These are phyloP conservation scores for Hypomesus transpacificus DNA, from an alignment of 2,113 vertebrate species.

Conservation along the genomic window DNA sequence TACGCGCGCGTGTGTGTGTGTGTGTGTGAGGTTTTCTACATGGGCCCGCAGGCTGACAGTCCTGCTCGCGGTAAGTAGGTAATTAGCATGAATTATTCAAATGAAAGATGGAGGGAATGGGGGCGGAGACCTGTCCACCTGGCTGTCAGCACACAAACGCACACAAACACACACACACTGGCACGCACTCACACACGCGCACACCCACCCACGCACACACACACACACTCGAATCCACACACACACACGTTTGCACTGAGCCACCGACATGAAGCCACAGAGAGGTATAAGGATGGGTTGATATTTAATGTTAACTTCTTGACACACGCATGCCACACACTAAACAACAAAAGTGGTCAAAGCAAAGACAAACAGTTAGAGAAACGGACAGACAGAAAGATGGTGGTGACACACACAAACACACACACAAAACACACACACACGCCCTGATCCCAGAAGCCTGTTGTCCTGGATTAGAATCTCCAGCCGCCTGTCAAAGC, in stretches of 20 bases:
- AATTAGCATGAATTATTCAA: constrained; percentile 77
- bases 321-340: constrained; percentile 8
- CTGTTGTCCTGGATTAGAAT: constrained; percentile 34
- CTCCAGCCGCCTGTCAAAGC: constrained; percentile 39
- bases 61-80: constrained; percentile 64
- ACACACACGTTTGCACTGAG: constrained; percentile 3
- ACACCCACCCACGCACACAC: background rate
- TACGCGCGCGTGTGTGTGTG: constrained; percentile 10
- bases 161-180: background rate
- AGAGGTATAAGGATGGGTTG: background rate
- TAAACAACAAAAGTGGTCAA: background rate
- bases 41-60: constrained; percentile 60
- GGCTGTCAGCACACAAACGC: constrained; percentile 57
- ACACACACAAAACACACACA: constrained; percentile 1
- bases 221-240: constrained; percentile 14
- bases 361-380: no score
- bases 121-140: constrained; percentile 72
- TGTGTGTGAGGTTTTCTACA: constrained; percentile 19
- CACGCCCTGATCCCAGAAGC: constrained; percentile 10
- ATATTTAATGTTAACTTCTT: background rate
- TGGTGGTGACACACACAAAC: background rate
- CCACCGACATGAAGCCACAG: background rate
- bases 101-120: constrained; percentile 65
- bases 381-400: no score
- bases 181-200: constrained; percentile 1